A percentile compares a stretch with the other conserved stretches of the same genome.
These are phyloP conservation scores for zebrafish (Danio rerio) DNA, from an alignment of 2,113 vertebrate species.

Conservation along the genomic window DNA sequence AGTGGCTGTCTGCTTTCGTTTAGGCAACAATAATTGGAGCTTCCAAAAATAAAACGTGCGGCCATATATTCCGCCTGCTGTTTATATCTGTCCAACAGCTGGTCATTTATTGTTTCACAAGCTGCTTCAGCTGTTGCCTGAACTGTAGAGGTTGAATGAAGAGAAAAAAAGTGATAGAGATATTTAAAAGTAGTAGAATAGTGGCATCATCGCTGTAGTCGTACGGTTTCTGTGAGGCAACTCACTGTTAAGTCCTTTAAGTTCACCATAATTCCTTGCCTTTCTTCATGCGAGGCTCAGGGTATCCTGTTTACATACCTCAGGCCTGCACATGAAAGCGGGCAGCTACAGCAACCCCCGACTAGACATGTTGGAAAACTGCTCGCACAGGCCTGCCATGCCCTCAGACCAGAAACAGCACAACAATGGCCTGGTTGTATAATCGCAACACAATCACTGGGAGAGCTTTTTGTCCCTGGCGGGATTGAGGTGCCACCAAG, in stretches of 20 bases:
- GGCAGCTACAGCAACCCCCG: conserved; percentile 15
- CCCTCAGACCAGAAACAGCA: conserved; percentile 44
- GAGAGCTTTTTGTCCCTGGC: conserved; percentile 3
- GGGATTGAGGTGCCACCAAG: conserved; percentile 22
- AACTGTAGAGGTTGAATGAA: conserved; percentile 5
- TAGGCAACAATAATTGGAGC: conserved; percentile 39
- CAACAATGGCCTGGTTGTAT: conserved; percentile 61
- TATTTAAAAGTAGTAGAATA: not conserved
- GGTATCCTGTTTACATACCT: conserved; percentile 65
- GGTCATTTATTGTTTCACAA: conserved; percentile 48
- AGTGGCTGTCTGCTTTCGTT: conserved; percentile 33
- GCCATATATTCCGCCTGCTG: conserved; percentile 33
- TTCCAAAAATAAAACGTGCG: conserved; percentile 44
- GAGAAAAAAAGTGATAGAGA: not conserved
- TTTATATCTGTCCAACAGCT: conserved; percentile 47
- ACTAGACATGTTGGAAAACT: conserved; percentile 57
- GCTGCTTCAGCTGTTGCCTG: conserved; percentile 37
- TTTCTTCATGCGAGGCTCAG: conserved; percentile 35
- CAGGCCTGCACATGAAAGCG: conserved; percentile 54
- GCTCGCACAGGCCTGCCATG: conserved; percentile 54
- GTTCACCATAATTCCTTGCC: conserved; percentile 26
- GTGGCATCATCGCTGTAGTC: not conserved
- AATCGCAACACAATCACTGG: conserved; percentile 46
- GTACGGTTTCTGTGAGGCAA: not conserved
- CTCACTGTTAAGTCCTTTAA: conserved; percentile 22